phyloP scores from a whole-genome alignment of 2,888 invertebrate genomes.

The Netelia melanura region DNA sequence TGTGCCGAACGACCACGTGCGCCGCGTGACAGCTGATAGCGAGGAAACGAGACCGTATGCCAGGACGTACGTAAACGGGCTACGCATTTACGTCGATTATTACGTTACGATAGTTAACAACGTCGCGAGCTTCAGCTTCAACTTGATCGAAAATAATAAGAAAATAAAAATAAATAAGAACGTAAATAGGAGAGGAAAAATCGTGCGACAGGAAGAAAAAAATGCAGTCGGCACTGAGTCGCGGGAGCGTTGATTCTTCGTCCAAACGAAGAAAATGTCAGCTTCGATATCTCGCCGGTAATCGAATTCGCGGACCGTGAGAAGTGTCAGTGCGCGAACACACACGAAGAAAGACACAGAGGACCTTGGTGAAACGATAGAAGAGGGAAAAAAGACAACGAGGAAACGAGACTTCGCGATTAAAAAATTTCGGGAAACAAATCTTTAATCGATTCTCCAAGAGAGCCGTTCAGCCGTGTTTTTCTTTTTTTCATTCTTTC shows the following conservation, averaged over 20 bases:
- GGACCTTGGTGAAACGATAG: too few relatives aligned
- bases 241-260: constrained; percentile 31
- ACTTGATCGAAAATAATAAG: not conserved
- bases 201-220: not conserved
- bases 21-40: constrained; percentile 79
- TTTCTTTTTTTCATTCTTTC: too few relatives aligned
- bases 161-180: not conserved
- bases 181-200: not conserved
- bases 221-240: constrained; percentile 44
- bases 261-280: constrained; percentile 57
- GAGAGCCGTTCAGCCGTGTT: too few relatives aligned
- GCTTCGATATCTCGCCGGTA: constrained; percentile 49
- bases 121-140: not conserved
- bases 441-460: too few relatives aligned
- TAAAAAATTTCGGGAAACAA: too few relatives aligned
- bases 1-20: constrained; percentile 84
- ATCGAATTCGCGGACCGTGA: constrained; percentile 62
- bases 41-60: not conserved
- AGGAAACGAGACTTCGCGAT: too few relatives aligned
- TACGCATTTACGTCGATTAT: not conserved
- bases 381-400: too few relatives aligned
- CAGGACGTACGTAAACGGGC: not conserved
- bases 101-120: not conserved
- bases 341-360: not conserved
- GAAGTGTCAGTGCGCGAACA: constrained; percentile 31